phyloP scores from a whole-genome alignment of 30 jellyfish, hydroid and myxozoan genomes.

The Rhopilema esculentum region DNA sequence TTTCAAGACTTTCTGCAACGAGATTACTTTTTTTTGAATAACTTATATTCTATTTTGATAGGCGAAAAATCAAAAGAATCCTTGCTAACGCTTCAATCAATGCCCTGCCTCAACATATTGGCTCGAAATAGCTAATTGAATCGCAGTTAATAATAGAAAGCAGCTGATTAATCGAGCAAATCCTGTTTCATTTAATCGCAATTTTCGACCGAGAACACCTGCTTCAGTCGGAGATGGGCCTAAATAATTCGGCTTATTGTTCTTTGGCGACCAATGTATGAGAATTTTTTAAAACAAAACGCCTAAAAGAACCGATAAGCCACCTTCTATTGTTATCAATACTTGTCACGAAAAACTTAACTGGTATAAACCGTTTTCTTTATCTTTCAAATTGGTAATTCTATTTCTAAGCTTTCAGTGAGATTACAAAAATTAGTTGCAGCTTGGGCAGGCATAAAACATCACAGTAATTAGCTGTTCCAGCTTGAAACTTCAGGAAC shows the following conservation, averaged over 20 bases:
- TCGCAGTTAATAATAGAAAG: not conserved
- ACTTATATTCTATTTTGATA: not conserved
- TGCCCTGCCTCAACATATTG: not conserved
- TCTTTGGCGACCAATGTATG: not conserved
- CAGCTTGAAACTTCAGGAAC: not conserved
- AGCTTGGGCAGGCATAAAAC: no score
- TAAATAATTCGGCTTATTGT: not conserved
- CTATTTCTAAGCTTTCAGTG: no score
- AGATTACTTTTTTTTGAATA: not conserved
- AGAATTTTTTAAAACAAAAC: not conserved
- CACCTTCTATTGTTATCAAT: not conserved
- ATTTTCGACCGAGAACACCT: conserved; percentile 1
- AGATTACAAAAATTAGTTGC: no score
- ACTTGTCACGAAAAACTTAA: not conserved
- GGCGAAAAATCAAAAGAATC: not conserved
- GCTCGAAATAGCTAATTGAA: not conserved
- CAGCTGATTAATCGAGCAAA: not conserved
- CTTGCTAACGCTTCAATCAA: not conserved
- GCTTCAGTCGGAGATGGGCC: conserved; percentile 37
- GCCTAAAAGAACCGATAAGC: not conserved
- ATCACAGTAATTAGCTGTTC: not conserved
- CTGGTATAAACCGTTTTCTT: not conserved
- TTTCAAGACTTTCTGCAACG: not conserved
- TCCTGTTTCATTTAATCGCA: not conserved
- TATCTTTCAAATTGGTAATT: not conserved